Evolutionary conservation across 1,140 invertebrate genomes (phyloP), one percentile per base, ranked within the genome.

Genomic region (Olivierus martensii): DNA sequence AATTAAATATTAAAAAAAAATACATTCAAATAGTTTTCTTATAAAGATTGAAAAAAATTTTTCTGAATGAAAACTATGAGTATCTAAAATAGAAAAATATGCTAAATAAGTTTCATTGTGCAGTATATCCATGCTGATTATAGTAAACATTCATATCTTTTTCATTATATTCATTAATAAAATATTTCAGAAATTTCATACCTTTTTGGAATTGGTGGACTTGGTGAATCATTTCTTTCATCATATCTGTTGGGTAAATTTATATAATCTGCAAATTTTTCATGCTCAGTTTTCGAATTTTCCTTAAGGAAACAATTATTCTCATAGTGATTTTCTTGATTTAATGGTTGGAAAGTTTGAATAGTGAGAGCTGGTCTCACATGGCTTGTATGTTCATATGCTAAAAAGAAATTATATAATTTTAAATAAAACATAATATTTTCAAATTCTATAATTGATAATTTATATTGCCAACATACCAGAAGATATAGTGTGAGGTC

Each of bases 291-390:
- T 15, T 44, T 44, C n/a, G 5, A 5, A 18, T 18, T 17, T 17
- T 18, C 18, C 9, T 18, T 18, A 15, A 18, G 17, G 17, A 18
- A 15, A 3, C 15, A 44, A 18, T 4, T n/a, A n/a, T 18, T 44
- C 10, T 19, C 15, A 44, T 18, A 44, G 17, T 18, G 17, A 44
- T 41, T 18, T 11, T 44, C 15, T 44, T 44, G 14, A 44, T 17
- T 18, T 44, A 18, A 14, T n/a, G 80, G 79, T 69, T 83, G 81
- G 73, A 92, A 93, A 60, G 88, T 89, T 63, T 90, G 87, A 9
- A 86, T 82, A 55, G 84, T 87, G 12, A 94, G 71, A 3, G 86
- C 79, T n/a, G 88, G 81, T 59, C 89, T 75, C 61, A 83, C 79
- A 69, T 87, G 83, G 5, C 80, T 82, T 6, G 41, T 6, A 64